phyloP scores from a whole-genome alignment of 2,888 invertebrate genomes.

The Cyrtodaria siliqua region DNA sequence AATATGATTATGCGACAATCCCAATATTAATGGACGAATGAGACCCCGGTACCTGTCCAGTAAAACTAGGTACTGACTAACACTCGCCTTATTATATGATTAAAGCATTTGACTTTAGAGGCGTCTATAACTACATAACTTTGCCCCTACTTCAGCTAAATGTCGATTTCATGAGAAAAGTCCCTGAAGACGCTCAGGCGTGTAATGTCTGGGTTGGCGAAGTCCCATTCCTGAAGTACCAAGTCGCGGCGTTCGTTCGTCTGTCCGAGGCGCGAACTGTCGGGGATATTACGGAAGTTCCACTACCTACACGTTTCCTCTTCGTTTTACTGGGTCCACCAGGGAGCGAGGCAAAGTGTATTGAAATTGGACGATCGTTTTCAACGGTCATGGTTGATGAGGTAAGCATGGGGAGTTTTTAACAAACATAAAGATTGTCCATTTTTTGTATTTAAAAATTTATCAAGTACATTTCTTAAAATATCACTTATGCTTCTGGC shows the following conservation, averaged over 20 bases:
- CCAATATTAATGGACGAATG: no score
- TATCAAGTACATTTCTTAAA: no score
- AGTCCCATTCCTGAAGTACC: slow-evolving; percentile 97
- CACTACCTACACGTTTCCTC: slow-evolving; percentile 94
- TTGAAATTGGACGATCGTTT: slow-evolving; percentile 98
- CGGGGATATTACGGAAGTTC: slow-evolving; percentile 98
- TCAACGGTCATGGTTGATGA: slow-evolving; percentile 98
- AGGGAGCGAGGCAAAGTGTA: slow-evolving; percentile 88
- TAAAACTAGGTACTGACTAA: no score
- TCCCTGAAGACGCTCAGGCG: slow-evolving; percentile 98
- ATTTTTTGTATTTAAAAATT: no score
- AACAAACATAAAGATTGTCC: no score
- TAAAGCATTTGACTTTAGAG: no score
- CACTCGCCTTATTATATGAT: no score
- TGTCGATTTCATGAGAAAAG: slow-evolving; percentile 89
- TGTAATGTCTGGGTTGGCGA: slow-evolving; percentile 99
- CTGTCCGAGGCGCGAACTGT: slow-evolving; percentile 94
- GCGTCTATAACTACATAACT: no score
- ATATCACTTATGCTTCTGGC: no score
- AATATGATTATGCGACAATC: no score
- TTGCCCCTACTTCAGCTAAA: slow-evolving; percentile 56
- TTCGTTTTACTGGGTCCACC: slow-evolving; percentile 94
- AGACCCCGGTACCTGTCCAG: no score
- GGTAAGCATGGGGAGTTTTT: no score
- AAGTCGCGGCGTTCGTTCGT: slow-evolving; percentile 96